These are phyloP conservation scores for Hippasteria phrygiana DNA, from an alignment of 53 echinoderm and acorn worm genomes.

Conservation along the genomic window DNA sequence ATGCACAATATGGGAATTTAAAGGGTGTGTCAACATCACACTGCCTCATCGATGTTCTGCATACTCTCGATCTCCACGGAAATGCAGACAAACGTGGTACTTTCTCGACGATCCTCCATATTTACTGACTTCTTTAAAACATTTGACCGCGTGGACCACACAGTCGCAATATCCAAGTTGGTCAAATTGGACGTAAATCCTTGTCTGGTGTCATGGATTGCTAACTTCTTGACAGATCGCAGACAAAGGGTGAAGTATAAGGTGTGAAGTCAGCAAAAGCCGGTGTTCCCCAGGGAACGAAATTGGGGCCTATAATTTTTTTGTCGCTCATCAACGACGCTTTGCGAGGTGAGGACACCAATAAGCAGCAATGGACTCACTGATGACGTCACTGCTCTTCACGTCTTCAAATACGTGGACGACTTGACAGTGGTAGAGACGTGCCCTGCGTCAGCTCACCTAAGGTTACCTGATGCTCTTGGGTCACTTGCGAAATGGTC, in stretches of 20 bases:
- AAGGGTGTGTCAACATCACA: slow-evolving; percentile 57
- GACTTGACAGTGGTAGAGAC: slow-evolving; percentile 43
- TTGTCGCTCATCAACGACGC: slow-evolving; percentile 42
- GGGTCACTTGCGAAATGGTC: background rate
- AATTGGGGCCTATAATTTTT: slow-evolving; percentile 60
- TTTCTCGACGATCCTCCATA: slow-evolving; percentile 39
- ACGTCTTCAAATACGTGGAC: slow-evolving; percentile 51
- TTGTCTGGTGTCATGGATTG: slow-evolving; percentile 56
- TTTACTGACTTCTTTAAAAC: slow-evolving; percentile 73
- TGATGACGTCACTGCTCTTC: background rate
- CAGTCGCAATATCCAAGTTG: slow-evolving; percentile 37
- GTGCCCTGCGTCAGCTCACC: background rate
- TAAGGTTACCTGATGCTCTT: background rate
- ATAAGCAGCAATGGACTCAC: background rate
- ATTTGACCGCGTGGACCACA: slow-evolving; percentile 65
- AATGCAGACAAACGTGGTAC: slow-evolving; percentile 25
- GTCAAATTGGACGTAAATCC: slow-evolving; percentile 25
- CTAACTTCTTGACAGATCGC: slow-evolving; percentile 33
- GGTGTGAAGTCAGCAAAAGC: background rate
- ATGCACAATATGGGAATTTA: slow-evolving; percentile 59
- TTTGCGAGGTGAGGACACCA: background rate
- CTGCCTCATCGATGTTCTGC: slow-evolving; percentile 52
- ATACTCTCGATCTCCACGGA: slow-evolving; percentile 10
- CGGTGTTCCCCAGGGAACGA: slow-evolving; percentile 67
- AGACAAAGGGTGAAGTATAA: slow-evolving; percentile 42